These are phyloP conservation scores for Heliconius sara DNA, from an alignment of 2,888 invertebrate species.

Conservation along the genomic window DNA sequence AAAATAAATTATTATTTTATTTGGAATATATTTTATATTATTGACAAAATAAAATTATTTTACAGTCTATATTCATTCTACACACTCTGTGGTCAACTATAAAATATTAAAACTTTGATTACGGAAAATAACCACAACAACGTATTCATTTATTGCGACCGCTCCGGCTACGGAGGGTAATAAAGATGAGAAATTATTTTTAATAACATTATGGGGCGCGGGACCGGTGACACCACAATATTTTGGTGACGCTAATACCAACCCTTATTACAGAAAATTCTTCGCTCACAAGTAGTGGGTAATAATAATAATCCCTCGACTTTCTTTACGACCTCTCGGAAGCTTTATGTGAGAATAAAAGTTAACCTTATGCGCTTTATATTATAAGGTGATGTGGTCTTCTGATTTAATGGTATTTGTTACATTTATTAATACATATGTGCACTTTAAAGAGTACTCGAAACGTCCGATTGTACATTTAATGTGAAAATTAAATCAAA, in stretches of 20 bases:
- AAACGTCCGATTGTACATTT: neutral
- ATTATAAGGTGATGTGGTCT: conserved; percentile 19
- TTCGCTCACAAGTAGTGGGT: conserved; percentile 64
- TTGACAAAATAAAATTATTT: neutral
- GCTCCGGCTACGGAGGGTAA: conserved; percentile 56
- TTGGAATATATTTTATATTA: neutral
- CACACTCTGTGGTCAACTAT: neutral
- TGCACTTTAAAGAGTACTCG: neutral
- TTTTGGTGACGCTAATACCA: conserved; percentile 66
- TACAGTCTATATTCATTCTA: neutral
- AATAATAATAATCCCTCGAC: conserved; percentile 71
- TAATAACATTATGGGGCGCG: conserved; percentile 73
- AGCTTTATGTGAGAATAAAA: conserved; percentile 68
- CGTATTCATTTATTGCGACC: conserved; percentile 67
- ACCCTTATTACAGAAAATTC: conserved; percentile 75
- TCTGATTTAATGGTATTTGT: conserved; percentile 20
- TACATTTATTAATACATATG: neutral
- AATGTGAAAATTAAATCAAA: neutral
- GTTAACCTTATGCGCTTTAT: conserved; percentile 52
- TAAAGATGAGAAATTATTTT: conserved; percentile 85
- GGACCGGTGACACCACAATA: conserved; percentile 69
- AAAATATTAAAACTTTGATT: conserved; percentile 7
- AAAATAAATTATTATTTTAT: too few species aligned
- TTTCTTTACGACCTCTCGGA: conserved; percentile 71
- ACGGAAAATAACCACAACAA: conserved; percentile 48